These are phyloP conservation scores for Sebastes iracundus DNA, from an alignment of 2,797 vertebrate species.

Conservation along the genomic window DNA sequence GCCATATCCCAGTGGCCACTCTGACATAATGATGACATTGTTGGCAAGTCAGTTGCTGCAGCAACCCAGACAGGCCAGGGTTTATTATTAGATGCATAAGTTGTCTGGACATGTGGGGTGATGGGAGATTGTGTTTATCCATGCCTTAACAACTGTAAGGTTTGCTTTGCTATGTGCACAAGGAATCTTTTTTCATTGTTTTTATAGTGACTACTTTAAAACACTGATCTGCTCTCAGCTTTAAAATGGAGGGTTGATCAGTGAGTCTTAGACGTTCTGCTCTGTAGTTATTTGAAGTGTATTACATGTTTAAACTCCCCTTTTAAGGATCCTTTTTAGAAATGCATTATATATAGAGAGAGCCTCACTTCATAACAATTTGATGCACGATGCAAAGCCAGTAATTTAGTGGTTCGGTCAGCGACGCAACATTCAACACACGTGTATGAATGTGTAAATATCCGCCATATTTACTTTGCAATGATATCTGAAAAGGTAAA, in stretches of 20 bases:
- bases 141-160: background rate
- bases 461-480: background rate
- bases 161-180: background rate
- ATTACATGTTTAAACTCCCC: background rate
- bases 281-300: background rate
- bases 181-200: background rate
- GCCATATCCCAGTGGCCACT: background rate
- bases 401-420: background rate
- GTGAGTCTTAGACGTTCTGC: background rate
- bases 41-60: conserved; percentile 5
- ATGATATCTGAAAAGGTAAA: background rate
- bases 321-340: background rate
- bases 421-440: background rate
- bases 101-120: conserved; percentile 20
- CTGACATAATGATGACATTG: background rate
- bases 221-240: background rate
- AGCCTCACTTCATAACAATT: background rate
- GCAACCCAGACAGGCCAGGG: background rate
- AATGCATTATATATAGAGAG: background rate
- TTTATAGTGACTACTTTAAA: background rate
- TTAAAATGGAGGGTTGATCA: background rate
- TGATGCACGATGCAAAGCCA: background rate
- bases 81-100: conserved; percentile 11
- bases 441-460: background rate
- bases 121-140: background rate